A percentile compares a stretch with the other conserved stretches of the same genome.
These are phyloP conservation scores for Geotria australis DNA, from an alignment of 2,797 vertebrate species.

Conservation along the genomic window DNA sequence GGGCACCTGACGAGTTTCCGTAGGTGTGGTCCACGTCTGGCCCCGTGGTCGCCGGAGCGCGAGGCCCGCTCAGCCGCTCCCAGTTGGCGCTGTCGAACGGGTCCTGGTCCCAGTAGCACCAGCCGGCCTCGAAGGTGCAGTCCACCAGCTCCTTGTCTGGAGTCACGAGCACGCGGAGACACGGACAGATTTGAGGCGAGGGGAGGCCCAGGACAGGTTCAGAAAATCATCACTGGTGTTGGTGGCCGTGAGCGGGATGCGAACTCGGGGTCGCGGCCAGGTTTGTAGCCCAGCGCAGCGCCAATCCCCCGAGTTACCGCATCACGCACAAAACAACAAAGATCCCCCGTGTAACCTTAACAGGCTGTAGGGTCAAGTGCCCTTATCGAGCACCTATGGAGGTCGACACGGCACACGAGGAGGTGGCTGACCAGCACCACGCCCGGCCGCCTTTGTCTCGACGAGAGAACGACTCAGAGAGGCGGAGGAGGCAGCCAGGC, in stretches of 20 bases:
- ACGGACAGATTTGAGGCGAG: conserved; percentile 1
- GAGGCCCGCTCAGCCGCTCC: conserved; percentile 16
- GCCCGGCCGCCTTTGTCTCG: too few species aligned
- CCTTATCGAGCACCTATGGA: too few species aligned
- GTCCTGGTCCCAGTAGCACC: conserved; percentile 52
- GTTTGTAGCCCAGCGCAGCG: not conserved
- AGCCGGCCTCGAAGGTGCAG: conserved; percentile 39
- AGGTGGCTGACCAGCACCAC: too few species aligned
- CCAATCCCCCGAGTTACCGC: not conserved
- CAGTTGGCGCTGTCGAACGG: conserved; percentile 22
- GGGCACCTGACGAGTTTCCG: conserved; percentile 31
- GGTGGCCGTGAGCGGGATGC: too few species aligned
- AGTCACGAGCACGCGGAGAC: conserved; percentile 2
- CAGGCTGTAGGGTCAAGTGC: too few species aligned
- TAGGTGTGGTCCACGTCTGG: conserved; percentile 46
- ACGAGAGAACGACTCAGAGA: too few species aligned
- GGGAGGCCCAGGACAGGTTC: not conserved
- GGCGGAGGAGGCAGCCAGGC: too few species aligned
- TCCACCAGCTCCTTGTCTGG: conserved; percentile 24
- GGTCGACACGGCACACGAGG: too few species aligned
- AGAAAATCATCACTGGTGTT: too few species aligned
- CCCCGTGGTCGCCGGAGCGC: conserved; percentile 18
- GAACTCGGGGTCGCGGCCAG: not conserved
- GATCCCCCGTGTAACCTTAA: not conserved
- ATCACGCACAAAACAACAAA: not conserved